Evolutionary conservation across 2,888 invertebrate species (phyloP), one percentile per base, ranked within the genome.

Genomic region (Chymomyza procnemis): DNA sequence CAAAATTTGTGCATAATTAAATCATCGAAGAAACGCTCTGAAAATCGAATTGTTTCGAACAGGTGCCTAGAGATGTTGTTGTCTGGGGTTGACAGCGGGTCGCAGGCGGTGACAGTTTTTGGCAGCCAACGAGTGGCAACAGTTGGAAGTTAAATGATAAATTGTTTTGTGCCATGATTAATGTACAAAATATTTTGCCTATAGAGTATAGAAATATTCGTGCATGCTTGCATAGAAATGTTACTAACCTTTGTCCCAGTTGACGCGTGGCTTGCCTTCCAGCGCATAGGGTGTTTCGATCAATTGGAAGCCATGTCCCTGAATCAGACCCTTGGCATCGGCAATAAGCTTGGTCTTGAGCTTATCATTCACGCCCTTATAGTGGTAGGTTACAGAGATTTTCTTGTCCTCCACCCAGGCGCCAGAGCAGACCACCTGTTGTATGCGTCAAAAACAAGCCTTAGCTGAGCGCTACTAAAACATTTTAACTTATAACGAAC

Each of bases 361-460:
- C 73, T 93, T 93, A 66, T 93, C 91, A 18, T 95, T 95, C 2
- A 94, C 93, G 81, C 95, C 94, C 57, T 95, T 93, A 89, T 94
- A 95, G 88, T 95, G 95, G 90, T 94, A 95, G 57, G 95, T 95
- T 66, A 95, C 91, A 4, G 95, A 91, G 4, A 95, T 94, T 57
- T 95, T 95, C 89, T 95, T 95, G 87, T 95, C 95, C 88, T 95
- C 95, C 1, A 95, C 95, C 95, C 95, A 95, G 12, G 95, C 95
- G 55, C 95, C 95, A 68, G 95, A 94, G 78, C 92, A 92, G 77
- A 94, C 94, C 1, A 95, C 93, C 93, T 93, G n/a, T 22, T 47
- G 16, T 21, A 54, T 47, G 6, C 58, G 46, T 19, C 1, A 26
- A 12, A 50, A 26, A 55, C 18, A n/a, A n/a, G 1, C 14, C 0